Base-by-base conservation (phyloP, 1,140 invertebrate genomes). In the Leptinotarsa lineolata region DNA sequence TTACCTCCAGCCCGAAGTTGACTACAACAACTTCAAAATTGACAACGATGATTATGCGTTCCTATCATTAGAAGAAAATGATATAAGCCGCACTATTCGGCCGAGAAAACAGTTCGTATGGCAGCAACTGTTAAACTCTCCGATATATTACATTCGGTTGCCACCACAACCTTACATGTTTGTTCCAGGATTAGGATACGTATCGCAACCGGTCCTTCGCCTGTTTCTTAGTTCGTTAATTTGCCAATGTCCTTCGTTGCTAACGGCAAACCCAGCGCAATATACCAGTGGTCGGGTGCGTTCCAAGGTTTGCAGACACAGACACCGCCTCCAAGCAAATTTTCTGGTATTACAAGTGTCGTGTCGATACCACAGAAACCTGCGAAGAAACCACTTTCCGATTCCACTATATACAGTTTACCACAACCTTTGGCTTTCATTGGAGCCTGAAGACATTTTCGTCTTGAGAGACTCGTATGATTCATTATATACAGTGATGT, bases 101-200 rank as follows among this genome's bases (percentile, higher is more conserved):
- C 69, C 39, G 4, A 58, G 72, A 54, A 77, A 78, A 68, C 82
- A 61, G 77, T 81, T 79, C 80, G 20, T 46, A 81, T 4, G 16
- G n/a, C 48, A 54, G 48, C 76, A 81, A 88, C 58, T 18, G 11
- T 89, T 73, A 21, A 92, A 94, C 78, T 94, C 93, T 3, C 91
- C 93, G 3, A 92, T 95, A 69, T 94, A 93, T 84, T 95, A 94
- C 83, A 93, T 95, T 15, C 88, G 92, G 75, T 84, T 95, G 39
- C 93, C 94, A 0, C 92, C 93, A 0, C 90, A 91, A 2, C 94
- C 93, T 0, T 95, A 95, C 80, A 90, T 93, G 86, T 93, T 92
- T 78, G 90, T 95, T 1, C 93, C 93, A 4, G 93, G 92, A 13
- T 83, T 94, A 15, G 92, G 92, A 0, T 94, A 93, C 82, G 88